Percentiles rank a stretch among this genome's conserved stretches.
Evolutionary conservation across 2,797 vertebrate species (phyloP).

Genomic region (Pipistrellus pipistrellus): DNA sequence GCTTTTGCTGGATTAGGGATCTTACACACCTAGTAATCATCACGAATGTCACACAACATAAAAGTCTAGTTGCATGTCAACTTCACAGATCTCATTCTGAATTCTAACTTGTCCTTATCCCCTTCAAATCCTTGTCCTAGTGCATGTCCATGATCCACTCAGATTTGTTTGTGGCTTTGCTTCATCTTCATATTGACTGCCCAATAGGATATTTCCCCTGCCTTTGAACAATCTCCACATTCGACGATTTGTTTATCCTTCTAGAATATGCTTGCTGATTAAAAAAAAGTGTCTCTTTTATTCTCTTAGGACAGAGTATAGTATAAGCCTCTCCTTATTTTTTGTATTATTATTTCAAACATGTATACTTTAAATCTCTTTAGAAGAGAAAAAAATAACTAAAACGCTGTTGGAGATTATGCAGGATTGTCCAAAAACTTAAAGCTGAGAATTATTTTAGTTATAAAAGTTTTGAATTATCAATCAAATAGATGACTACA

Average conservation of each 20-base stretch:
- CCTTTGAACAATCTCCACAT: not conserved
- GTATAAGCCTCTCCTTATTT: conserved; percentile 3
- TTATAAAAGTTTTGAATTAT: conserved; percentile 61
- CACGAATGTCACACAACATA: not conserved
- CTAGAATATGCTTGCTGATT: conserved; percentile 21
- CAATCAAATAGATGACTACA: conserved; percentile 58
- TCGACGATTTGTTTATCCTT: conserved; percentile 13
- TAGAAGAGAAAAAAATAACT: conserved; percentile 59
- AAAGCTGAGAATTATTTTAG: conserved; percentile 61
- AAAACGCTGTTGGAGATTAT: conserved; percentile 53
- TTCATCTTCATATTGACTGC: conserved; percentile 8
- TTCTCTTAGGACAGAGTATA: not conserved
- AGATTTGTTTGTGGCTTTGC: not conserved
- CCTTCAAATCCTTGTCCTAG: not conserved
- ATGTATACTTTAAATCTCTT: conserved; percentile 29
- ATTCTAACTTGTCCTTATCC: conserved; percentile 47
- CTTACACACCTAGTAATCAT: not conserved
- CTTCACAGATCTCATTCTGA: conserved; percentile 53
- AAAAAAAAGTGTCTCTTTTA: conserved; percentile 44
- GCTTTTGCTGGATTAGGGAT: not conserved
- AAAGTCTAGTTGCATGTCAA: not conserved
- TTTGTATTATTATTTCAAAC: conserved; percentile 62
- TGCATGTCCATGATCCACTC: not conserved
- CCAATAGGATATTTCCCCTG: not conserved
- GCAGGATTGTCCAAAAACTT: conserved; percentile 59